Base-by-base conservation (phyloP, 2,888 invertebrate genomes). In the Drosophila colorata region DNA sequence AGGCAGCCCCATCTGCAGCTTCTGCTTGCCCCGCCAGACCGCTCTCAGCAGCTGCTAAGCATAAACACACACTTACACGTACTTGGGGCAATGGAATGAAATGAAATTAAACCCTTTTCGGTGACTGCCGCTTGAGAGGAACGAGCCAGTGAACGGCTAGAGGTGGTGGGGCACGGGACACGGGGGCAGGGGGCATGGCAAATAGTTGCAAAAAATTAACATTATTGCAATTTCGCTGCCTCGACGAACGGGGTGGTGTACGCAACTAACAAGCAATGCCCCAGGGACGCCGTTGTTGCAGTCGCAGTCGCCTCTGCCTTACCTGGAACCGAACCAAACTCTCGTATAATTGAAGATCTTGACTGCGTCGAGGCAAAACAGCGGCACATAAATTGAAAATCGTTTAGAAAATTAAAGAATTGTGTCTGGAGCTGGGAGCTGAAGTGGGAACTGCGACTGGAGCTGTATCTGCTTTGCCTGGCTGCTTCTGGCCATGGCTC, bases 21-120 rank as follows among this genome's bases (percentile, higher is more conserved):
- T 58, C 66, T 55, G 64, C 65, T 51, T 46, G 38, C 53, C 18
- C 31, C 28, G 4, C n/a, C 31, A 6, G 2, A 3, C 44, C 60
- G 18, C 23, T 18, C 11, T 28, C 60, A 37, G 46, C 70, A 58
- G 63, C 76, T 86, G 88, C 73, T 63, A 60, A 63, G 65, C 88
- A 83, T 83, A 86, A 83, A 86, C 88, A 83, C 83, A 83, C 88
- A 83, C 83, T 88, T 82, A 83, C 83, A 88, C 88, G 80, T 85
- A 85, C 81, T 77, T 86, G 83, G 47, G 67, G 73, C 69, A 70
- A 69, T 68, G 83, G 63, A 52, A 69, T 76, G 69, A 85, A 87
- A 87, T 89, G 87, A 87, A 87, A 87, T 89, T 89, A 87, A 87
- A 87, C 89, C 89, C 88, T 87, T 84, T 87, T 89, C 61, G 88